These are phyloP conservation scores for Syngnathoides biaculeatus DNA, from an alignment of 2,113 vertebrate genomes.

Conservation along the genomic window DNA sequence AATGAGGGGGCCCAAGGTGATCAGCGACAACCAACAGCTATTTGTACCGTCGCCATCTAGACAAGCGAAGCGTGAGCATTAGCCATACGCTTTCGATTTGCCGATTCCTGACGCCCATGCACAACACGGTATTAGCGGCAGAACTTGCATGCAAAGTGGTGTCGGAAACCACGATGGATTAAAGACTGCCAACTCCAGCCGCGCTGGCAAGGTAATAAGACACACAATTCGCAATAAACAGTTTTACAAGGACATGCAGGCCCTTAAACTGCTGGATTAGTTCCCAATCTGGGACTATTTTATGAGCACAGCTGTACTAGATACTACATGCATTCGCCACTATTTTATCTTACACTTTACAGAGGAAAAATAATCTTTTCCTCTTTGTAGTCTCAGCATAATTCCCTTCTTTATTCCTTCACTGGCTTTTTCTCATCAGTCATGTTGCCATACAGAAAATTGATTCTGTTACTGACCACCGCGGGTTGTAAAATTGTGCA, in stretches of 20 bases:
- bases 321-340: slow-evolving; percentile 19
- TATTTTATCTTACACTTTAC: slow-evolving; percentile 28
- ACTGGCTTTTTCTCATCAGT: background rate
- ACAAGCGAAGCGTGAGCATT: slow-evolving; percentile 43
- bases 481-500: background rate
- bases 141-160: slow-evolving; percentile 28
- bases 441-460: background rate
- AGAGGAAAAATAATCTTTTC: slow-evolving; percentile 32
- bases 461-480: background rate
- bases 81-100: slow-evolving; percentile 56
- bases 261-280: slow-evolving; percentile 25
- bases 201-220: slow-evolving; percentile 34
- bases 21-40: slow-evolving; percentile 47
- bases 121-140: slow-evolving; percentile 15
- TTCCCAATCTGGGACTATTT: slow-evolving; percentile 31
- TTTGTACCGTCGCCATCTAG: slow-evolving; percentile 54
- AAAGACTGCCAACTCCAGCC: slow-evolving; percentile 29
- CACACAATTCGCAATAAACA: slow-evolving; percentile 16
- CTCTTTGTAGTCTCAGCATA: slow-evolving; percentile 2
- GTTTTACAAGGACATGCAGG: slow-evolving; percentile 20
- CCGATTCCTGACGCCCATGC: slow-evolving; percentile 31
- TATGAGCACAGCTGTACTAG: slow-evolving; percentile 43
- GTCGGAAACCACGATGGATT: slow-evolving; percentile 34
- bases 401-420: background rate
- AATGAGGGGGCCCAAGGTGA: slow-evolving; percentile 44